Evolutionary conservation across 1,140 invertebrate genomes (phyloP).

Genomic region (Micrasema minimum): DNA sequence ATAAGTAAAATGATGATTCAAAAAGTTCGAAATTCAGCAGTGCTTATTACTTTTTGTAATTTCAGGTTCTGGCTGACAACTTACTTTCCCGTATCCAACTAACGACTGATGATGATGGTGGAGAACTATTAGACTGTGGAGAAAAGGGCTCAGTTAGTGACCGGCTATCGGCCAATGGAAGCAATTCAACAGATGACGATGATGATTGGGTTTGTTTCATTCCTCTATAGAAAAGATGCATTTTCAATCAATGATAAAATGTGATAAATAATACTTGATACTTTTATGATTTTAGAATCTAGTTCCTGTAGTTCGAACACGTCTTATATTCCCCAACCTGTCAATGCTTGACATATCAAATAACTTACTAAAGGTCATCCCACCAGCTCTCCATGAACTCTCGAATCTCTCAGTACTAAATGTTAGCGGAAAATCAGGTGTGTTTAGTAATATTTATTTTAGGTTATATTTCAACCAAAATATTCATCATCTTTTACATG

Average conservation of each 20-base stretch:
- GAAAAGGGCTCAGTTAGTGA: constrained; percentile 45
- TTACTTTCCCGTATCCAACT: constrained; percentile 80
- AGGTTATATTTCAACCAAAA: too few relatives aligned
- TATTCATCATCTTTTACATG: too few relatives aligned
- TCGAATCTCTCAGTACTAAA: constrained; percentile 93
- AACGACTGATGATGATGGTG: constrained; percentile 77
- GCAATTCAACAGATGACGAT: constrained; percentile 64
- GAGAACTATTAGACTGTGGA: constrained; percentile 50
- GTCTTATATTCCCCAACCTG: constrained; percentile 91
- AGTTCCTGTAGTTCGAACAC: constrained; percentile 68
- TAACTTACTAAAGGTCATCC: constrained; percentile 80
- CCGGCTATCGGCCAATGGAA: constrained; percentile 56
- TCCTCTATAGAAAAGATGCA: background rate
- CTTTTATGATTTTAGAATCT: constrained; percentile 56
- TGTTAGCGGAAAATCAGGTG: constrained; percentile 86
- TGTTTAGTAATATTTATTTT: constrained; percentile 12
- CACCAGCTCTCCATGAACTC: constrained; percentile 86
- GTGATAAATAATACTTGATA: too few relatives aligned
- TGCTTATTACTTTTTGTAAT: background rate
- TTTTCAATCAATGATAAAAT: too few relatives aligned
- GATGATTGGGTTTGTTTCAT: constrained; percentile 65
- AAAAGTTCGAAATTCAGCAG: too few relatives aligned
- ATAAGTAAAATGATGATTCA: too few relatives aligned
- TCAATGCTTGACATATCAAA: constrained; percentile 95
- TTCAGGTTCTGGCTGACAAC: constrained; percentile 85